Evolutionary conservation across 2,797 vertebrate species (phyloP).

Genomic region (Tenualosa ilisha): DNA sequence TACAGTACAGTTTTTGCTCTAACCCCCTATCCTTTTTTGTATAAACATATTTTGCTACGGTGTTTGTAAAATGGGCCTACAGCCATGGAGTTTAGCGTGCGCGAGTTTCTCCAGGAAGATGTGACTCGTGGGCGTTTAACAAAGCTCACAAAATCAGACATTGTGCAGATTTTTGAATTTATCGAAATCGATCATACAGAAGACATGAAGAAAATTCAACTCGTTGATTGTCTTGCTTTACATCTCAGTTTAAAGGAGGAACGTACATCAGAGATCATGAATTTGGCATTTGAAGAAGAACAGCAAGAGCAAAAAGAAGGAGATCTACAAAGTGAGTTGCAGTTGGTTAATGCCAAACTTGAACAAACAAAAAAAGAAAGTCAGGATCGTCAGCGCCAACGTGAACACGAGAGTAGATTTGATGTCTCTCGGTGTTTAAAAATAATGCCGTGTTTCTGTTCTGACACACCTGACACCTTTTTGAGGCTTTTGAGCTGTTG

Average conservation of each 20-base stretch:
- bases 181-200: neutral
- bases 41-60: too few relatives aligned
- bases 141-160: neutral
- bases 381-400: neutral
- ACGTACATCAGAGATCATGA: neutral
- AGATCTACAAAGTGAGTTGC: neutral
- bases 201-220: neutral
- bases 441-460: neutral
- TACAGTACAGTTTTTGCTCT: too few relatives aligned
- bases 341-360: neutral
- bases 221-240: neutral
- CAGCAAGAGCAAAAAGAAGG: neutral
- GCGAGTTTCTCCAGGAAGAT: neutral
- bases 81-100: neutral
- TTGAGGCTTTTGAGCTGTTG: slow-evolving; percentile 10
- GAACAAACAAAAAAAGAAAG: neutral
- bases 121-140: neutral
- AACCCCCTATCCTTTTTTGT: too few relatives aligned
- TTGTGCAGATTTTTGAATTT: neutral
- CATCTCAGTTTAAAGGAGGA: neutral
- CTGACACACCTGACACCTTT: neutral
- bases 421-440: neutral
- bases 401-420: neutral
- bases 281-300: neutral
- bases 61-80: too few relatives aligned